Base-by-base conservation (phyloP, 2,797 vertebrate species). In the Sus cebifrons region DNA sequence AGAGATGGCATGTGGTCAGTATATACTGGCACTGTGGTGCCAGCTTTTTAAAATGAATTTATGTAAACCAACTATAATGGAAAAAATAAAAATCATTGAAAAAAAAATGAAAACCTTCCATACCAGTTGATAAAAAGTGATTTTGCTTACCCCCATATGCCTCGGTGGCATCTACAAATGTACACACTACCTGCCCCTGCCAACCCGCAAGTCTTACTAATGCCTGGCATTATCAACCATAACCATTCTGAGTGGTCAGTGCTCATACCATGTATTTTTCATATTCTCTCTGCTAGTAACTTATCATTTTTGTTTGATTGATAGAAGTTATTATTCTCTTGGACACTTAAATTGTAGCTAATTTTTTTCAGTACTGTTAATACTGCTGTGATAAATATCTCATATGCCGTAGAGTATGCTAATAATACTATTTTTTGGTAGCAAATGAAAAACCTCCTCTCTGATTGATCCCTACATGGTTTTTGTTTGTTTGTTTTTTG, bases 391-490 rank as follows among this genome's bases (percentile, higher is more conserved):
- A 73, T 95, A 64, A 65, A 60, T 58, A 65, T 36, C 52, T 62
- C 49, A 40, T 87, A 18, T 58, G 25, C 64, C 49, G 11, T 18
- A 73, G 67, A 54, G 54, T 11, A n/a, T 84, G n/a, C 44, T 75
- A 29, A n/a, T 75, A 62, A 21, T 73, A 32, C 87, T 36, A 21
- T 52, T 74, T 90, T 90, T 62, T 44, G 90, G 74, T 84, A 92
- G 56, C 68, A 92, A 77, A 86, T 82, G 83, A 88, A 96, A 87
- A 87, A 58, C 23, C 44, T 92, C 65, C 20, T 65, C 15, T 81
- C 60, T n/a, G 40, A n/a, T 36, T 91, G 36, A 40, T n/a, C 52
- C 40, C 49, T 86, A 6, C 15, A 6, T 82, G 60, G 77, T 91
- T 74, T 90, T 44, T 44, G 44, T 44, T 44, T 44, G 44, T 44